Evolutionary conservation across 1,140 invertebrate genomes (phyloP), one percentile per base, ranked within the genome.

Genomic region (Bombus confusus): DNA sequence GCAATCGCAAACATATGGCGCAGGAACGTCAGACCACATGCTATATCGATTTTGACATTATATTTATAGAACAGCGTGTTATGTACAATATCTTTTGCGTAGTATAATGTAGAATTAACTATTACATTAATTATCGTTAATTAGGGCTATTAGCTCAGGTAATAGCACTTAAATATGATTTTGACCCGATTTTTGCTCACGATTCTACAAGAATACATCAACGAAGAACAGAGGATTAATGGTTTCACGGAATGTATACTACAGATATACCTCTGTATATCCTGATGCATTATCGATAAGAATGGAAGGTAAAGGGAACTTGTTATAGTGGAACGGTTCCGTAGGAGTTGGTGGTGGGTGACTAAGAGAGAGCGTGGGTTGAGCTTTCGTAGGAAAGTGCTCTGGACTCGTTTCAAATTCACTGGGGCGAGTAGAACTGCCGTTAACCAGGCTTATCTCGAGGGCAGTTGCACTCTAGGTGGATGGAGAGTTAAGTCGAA

Each of bases 341-440:
- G 41, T 8, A 34, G 47, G 64, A 62, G 34, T 74, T 22, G 62
- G 34, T 57, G 34, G 34, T 52, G 79, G 64, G 74, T 78, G 78
- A 69, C 62, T 64, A 80, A 68, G 34, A 13, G 39, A 9, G 41
- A 41, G 39, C 25, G n/a, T 43, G 80, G 41, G 15, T 75, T 9
- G 83, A 83, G 90, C 87, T 90, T 89, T 91, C 79, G 80, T 82
- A 76, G 71, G 79, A 85, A 90, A 91, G 90, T 90, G 86, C 85
- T 64, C 75, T 57, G 76, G 77, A 76, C 85, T 81, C 80, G 84
- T 88, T 92, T 91, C 85, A 79, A 82, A 93, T 92, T 92, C 90
- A 86, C 71, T 87, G 85, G 62, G 80, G 85, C 81, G 89, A 86
- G 76, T n/a, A 74, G 62, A 79, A 85, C 79, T 81, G 82, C 71